phyloP scores from a whole-genome alignment of 1,140 invertebrate species.

The Adoxophyes honmai region DNA sequence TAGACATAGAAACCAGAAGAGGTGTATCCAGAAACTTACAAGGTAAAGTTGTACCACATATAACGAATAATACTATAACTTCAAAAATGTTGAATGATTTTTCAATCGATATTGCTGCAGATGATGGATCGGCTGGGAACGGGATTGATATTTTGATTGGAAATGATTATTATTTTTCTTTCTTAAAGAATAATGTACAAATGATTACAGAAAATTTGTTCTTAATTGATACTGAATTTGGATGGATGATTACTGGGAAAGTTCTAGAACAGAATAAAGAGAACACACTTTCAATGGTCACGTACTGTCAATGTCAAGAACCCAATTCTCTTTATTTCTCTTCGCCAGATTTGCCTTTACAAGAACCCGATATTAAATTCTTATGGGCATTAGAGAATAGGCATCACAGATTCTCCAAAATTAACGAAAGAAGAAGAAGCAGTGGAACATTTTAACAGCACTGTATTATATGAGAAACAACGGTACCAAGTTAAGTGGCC shows the following conservation, averaged over 20 bases:
- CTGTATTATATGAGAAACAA: not conserved
- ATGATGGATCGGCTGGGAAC: slow-evolving; percentile 13
- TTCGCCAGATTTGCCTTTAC: slow-evolving; percentile 15
- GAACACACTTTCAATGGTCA: not conserved
- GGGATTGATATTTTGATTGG: slow-evolving; percentile 8
- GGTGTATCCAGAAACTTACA: not conserved
- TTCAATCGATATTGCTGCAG: not conserved
- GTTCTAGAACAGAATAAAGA: not conserved
- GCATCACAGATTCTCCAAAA: slow-evolving; percentile 16
- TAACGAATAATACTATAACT: no score
- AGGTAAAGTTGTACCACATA: no score
- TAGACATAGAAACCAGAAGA: not conserved
- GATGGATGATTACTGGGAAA: slow-evolving; percentile 1
- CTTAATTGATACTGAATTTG: slow-evolving; percentile 13
- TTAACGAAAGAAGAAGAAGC: slow-evolving; percentile 18
- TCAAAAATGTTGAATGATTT: no score
- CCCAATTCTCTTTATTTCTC: not conserved
- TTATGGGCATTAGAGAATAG: slow-evolving; percentile 17
- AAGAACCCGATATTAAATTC: slow-evolving; percentile 11
- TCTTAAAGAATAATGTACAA: not conserved
- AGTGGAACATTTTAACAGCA: slow-evolving; percentile 12
- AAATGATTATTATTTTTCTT: slow-evolving; percentile 8
- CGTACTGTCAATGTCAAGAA: slow-evolving; percentile 11
- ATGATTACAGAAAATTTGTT: not conserved
- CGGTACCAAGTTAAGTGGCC: slow-evolving; percentile 19